Evolutionary conservation across 2,113 vertebrate genomes (phyloP), one percentile per base, ranked within the genome.

Genomic region (Pangasianodon gigas): DNA sequence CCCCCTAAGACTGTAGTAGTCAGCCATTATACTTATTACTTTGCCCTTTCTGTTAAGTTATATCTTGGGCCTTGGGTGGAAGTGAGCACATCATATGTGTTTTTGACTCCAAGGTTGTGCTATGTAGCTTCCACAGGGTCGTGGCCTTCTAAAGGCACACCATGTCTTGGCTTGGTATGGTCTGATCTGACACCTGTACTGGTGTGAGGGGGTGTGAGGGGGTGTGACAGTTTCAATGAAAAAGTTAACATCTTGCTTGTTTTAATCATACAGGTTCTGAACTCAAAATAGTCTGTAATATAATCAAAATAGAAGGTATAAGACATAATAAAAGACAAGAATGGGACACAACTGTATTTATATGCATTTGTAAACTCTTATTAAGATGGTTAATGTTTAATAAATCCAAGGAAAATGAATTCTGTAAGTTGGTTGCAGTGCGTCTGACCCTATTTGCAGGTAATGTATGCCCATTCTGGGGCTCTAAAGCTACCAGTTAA

Each of bases 381-480:
- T 77, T 44, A 24, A 77, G 1, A 19, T 51, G 51, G 16, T 26
- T 80, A 18, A 82, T 19, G 18, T 56, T 82, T 18, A 82, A 37
- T 56, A 82, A 56, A 82, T 37, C 52, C 1, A 32, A 60, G 32
- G 46, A 90, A 56, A 81, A 69, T n/a, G 56, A 51, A 58, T 62
- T 88, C 81, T 69, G 37, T 41, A 44, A 51, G 56, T 82, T 69
- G 18, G 5, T 32, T 56, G 62, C 52, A 69, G 44, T 58, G 32
- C 37, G 14, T 77, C 58, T 89, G 87, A 79, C 54, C 87, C 75
- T 41, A 83, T 86, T 88, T 87, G 46, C 21, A 69, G 24, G 65
- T 37, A 32, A 41, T 54, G 29, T 86, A 65, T 77, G 77, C 3
- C 51, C 7, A 7, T 86, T 71, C 37, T 81, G 51, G n/a, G 19